Evolutionary conservation across 1,140 invertebrate genomes (phyloP).

Genomic region (Cyrtorhinus lividipennis): DNA sequence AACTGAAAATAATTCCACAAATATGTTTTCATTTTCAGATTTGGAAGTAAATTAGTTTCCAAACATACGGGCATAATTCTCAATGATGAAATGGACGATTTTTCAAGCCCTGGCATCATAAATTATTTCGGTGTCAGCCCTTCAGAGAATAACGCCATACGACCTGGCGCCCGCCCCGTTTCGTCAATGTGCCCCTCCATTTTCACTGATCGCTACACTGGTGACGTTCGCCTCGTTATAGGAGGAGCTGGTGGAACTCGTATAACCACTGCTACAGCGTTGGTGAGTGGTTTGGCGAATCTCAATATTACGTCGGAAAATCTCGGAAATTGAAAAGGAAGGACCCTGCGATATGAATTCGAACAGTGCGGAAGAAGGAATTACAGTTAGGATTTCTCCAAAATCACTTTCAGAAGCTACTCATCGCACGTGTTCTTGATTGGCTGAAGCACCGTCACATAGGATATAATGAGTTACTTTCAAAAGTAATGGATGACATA

Average conservation of each 20-base stretch:
- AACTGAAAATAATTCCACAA: too few species aligned
- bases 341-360: too few species aligned
- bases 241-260: conserved; percentile 80
- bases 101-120: conserved; percentile 61
- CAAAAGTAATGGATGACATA: too few species aligned
- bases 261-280: conserved; percentile 68
- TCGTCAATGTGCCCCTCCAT: conserved; percentile 84
- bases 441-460: too few species aligned
- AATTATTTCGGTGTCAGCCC: conserved; percentile 65
- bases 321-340: too few species aligned
- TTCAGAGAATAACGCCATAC: conserved; percentile 66
- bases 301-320: too few species aligned
- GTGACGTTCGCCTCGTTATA: conserved; percentile 49
- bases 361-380: too few species aligned
- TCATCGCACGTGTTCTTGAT: too few species aligned
- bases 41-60: conserved; percentile 57
- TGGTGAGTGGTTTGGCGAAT: too few species aligned
- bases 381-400: too few species aligned
- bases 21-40: conserved; percentile 34
- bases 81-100: conserved; percentile 95
- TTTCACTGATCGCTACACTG: conserved; percentile 43
- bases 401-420: too few species aligned
- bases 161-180: conserved; percentile 63
- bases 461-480: too few species aligned
- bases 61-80: conserved; percentile 71